phyloP scores from a whole-genome alignment of 2,797 vertebrate genomes.

The Lagorchestes hirsutus region DNA sequence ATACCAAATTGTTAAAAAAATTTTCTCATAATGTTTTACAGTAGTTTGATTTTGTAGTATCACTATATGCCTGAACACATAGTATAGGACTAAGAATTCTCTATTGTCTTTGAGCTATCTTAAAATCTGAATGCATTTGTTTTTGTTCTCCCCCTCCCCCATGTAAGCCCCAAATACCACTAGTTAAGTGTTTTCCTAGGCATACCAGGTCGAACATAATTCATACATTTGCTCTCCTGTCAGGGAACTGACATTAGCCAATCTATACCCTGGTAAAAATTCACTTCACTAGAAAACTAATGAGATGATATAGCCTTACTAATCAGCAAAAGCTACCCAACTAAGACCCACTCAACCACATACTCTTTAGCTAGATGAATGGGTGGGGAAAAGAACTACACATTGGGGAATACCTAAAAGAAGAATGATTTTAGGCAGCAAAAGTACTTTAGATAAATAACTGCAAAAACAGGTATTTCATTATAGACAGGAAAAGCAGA shows the following conservation, averaged over 20 bases:
- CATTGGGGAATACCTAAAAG: neutral
- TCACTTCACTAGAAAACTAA: slow-evolving; percentile 54
- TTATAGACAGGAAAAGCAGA: neutral
- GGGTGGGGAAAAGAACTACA: neutral
- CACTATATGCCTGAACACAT: slow-evolving; percentile 37
- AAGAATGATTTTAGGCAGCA: slow-evolving; percentile 24
- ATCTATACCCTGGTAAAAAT: slow-evolving; percentile 45
- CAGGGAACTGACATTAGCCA: slow-evolving; percentile 15
- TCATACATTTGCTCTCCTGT: slow-evolving; percentile 48
- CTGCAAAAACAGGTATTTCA: slow-evolving; percentile 35
- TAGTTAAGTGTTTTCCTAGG: slow-evolving; percentile 47
- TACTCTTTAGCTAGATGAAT: neutral
- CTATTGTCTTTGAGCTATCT: slow-evolving; percentile 63
- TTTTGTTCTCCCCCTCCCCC: slow-evolving; percentile 65
- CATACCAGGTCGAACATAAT: slow-evolving; percentile 2
- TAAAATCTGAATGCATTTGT: slow-evolving; percentile 74
- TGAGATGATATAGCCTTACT: neutral
- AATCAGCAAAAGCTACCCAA: slow-evolving; percentile 22
- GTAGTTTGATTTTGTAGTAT: slow-evolving; percentile 56
- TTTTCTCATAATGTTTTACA: slow-evolving; percentile 32
- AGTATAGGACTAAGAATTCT: slow-evolving; percentile 57
- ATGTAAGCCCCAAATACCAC: slow-evolving; percentile 51
- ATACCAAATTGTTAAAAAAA: neutral
- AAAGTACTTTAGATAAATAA: slow-evolving; percentile 26
- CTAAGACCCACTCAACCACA: neutral